Conservation (phyloP, 2,113 vertebrate species). For the Podarcis cretensis region DNA sequence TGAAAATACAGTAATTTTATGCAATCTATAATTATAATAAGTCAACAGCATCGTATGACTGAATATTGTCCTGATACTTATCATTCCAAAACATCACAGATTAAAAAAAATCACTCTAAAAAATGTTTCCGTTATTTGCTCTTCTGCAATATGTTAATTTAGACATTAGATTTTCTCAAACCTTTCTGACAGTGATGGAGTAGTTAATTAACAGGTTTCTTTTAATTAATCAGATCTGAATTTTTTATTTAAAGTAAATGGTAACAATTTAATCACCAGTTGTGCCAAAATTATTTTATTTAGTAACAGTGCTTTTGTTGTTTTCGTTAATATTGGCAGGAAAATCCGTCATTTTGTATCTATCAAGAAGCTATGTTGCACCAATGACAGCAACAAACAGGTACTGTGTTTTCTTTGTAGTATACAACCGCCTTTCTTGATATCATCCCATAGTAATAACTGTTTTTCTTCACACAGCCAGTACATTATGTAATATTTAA, state of each 20-base stretch:
- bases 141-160: no score
- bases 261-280: constrained; percentile 19
- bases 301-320: constrained; percentile 67
- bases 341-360: constrained; percentile 96
- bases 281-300: constrained; percentile 28
- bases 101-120: no score
- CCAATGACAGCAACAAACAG: constrained; percentile 90
- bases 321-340: constrained; percentile 75
- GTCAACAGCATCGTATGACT: no score
- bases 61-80: no score
- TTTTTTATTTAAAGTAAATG: not conserved
- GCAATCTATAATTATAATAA: no score
- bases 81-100: no score
- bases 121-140: no score
- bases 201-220: no score
- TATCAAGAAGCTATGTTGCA: constrained; percentile 87
- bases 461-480: not conserved
- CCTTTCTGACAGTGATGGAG: no score
- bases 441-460: not conserved
- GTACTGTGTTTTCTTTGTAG: constrained; percentile 69
- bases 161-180: no score
- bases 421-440: not conserved
- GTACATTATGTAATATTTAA: not conserved
- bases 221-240: not conserved
- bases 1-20: no score